phyloP scores from a whole-genome alignment of 2,113 vertebrate species.

The Etheostoma cragini region DNA sequence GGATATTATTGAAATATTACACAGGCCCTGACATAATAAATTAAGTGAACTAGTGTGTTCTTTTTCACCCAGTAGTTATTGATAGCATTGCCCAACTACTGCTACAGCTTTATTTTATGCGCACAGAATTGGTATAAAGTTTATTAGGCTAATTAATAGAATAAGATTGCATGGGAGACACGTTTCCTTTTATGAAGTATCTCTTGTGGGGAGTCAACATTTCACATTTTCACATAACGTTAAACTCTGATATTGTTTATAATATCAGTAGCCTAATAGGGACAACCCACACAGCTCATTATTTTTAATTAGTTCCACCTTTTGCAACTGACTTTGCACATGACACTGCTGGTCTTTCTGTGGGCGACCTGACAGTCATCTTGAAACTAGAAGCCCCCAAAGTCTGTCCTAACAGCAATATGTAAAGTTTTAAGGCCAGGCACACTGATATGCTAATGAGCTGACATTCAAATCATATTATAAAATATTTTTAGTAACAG shows the following conservation, averaged over 20 bases:
- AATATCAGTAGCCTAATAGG: neutral
- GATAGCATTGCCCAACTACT: neutral
- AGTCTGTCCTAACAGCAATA: neutral
- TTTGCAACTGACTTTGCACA: neutral
- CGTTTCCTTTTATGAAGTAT: neutral
- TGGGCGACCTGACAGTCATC: neutral
- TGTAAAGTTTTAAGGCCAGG: conserved; percentile 7
- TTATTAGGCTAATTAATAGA: neutral
- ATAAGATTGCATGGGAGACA: neutral
- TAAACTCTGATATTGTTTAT: neutral
- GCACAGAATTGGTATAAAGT: neutral
- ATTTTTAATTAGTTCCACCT: conserved; percentile 27
- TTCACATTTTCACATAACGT: neutral
- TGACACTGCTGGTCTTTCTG: neutral
- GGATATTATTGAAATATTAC: neutral
- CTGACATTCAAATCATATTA: conserved; percentile 35
- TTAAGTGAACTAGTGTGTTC: neutral
- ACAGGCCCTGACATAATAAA: neutral
- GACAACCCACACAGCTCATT: conserved; percentile 8
- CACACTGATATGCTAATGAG: conserved; percentile 33
- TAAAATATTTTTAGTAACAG: conserved; percentile 13
- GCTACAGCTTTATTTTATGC: neutral
- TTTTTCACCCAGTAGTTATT: neutral
- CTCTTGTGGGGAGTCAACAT: neutral
- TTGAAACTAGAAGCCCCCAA: neutral